Evolutionary conservation across 2,113 vertebrate species (phyloP).

Genomic region (Onychostoma macrolepis): DNA sequence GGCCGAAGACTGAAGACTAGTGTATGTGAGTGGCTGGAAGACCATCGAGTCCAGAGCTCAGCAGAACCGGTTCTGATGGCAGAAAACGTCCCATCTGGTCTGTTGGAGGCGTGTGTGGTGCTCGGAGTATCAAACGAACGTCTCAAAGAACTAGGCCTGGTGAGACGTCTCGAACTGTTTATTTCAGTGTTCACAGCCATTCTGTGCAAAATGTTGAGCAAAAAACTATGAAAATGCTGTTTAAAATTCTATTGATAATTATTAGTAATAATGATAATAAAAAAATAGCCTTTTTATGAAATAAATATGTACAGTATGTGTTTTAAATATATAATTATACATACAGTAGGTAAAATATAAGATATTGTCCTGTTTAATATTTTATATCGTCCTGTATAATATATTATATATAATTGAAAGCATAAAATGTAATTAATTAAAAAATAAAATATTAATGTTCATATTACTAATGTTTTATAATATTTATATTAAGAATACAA

Average conservation of each 20-base stretch:
- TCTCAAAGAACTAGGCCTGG: slow-evolving; percentile 78
- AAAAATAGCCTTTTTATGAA: neutral
- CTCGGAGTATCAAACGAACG: slow-evolving; percentile 81
- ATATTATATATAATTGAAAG: too few species aligned
- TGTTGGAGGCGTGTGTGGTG: slow-evolving; percentile 90
- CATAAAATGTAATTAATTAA: too few species aligned
- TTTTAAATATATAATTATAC: neutral
- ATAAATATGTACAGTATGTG: neutral
- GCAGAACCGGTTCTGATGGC: slow-evolving; percentile 76
- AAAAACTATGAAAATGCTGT: neutral
- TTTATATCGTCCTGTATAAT: neutral
- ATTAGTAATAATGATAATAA: neutral
- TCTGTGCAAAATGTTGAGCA: neutral
- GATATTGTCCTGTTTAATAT: neutral
- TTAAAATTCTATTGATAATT: neutral
- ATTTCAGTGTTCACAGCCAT: neutral
- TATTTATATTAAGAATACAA: too few species aligned
- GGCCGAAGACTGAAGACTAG: neutral
- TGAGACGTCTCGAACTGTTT: slow-evolving; percentile 52
- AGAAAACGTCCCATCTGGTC: slow-evolving; percentile 82
- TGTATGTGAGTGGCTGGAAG: neutral
- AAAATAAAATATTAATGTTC: too few species aligned
- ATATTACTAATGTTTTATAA: too few species aligned
- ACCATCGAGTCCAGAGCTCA: neutral
- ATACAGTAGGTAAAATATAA: neutral